phyloP scores from a whole-genome alignment of 2,113 vertebrate genomes.

The Cyprinodon tularosa region DNA sequence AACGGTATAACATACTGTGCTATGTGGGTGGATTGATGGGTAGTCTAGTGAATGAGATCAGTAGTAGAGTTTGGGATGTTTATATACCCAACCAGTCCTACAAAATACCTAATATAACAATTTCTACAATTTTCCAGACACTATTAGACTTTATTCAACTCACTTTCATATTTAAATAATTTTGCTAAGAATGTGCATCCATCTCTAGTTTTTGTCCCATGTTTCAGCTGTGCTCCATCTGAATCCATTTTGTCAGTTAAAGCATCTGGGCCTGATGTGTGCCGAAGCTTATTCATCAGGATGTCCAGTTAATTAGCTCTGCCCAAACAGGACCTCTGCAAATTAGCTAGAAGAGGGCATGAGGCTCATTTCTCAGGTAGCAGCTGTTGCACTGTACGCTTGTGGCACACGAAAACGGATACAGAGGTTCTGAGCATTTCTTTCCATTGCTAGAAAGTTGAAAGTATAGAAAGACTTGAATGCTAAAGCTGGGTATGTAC shows the following conservation, averaged over 20 bases:
- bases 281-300: constrained; percentile 48
- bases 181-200: not conserved
- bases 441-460: not conserved
- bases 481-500: not conserved
- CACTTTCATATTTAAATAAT: not conserved
- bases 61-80: no score
- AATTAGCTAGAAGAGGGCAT: constrained; percentile 10
- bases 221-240: constrained; percentile 28
- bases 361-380: constrained; percentile 15
- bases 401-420: not conserved
- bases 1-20: no score
- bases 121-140: no score
- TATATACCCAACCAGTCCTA: no score
- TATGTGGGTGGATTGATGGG: no score
- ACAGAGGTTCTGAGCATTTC: constrained; percentile 5
- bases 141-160: no score
- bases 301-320: constrained; percentile 59
- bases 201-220: constrained; percentile 29
- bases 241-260: constrained; percentile 41
- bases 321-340: constrained; percentile 29
- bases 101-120: no score
- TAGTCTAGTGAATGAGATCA: no score
- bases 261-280: constrained; percentile 48
- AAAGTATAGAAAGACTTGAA: not conserved
- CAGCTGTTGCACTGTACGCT: constrained; percentile 32